Conservation (phyloP, 2,113 vertebrate genomes). For the Alosa alosa region DNA sequence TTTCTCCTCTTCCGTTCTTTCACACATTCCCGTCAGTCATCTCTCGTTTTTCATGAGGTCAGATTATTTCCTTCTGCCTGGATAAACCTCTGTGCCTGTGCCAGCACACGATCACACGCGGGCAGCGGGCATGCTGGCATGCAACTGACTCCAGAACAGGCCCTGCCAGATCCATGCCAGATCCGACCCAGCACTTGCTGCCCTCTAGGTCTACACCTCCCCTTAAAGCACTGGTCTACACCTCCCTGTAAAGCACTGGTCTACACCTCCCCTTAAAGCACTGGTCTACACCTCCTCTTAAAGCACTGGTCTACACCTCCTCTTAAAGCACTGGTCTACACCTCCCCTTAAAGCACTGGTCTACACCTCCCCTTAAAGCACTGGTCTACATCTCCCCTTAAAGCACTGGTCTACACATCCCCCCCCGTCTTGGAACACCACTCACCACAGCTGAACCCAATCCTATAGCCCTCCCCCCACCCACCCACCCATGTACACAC, state of each 20-base stretch:
- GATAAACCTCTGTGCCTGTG: neutral
- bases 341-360: neutral
- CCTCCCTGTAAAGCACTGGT: neutral
- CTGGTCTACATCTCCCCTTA: too few species aligned
- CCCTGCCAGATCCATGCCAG: neutral
- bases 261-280: too few species aligned
- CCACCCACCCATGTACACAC: neutral
- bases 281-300: neutral
- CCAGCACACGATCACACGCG: neutral
- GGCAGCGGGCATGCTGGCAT: too few species aligned
- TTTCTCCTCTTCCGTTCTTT: constrained; percentile 11
- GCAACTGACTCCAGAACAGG: neutral
- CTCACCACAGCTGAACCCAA: neutral
- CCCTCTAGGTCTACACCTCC: neutral
- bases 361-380: too few species aligned
- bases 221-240: neutral
- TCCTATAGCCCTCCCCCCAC: neutral
- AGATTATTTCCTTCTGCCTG: neutral
- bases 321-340: neutral
- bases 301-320: too few species aligned
- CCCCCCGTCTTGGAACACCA: neutral
- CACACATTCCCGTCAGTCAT: neutral
- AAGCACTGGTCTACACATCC: neutral
- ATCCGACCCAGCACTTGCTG: neutral
- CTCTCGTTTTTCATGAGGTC: neutral